Base-by-base conservation (phyloP, 2,888 invertebrate species). In the Lepidochitona cinerea region DNA sequence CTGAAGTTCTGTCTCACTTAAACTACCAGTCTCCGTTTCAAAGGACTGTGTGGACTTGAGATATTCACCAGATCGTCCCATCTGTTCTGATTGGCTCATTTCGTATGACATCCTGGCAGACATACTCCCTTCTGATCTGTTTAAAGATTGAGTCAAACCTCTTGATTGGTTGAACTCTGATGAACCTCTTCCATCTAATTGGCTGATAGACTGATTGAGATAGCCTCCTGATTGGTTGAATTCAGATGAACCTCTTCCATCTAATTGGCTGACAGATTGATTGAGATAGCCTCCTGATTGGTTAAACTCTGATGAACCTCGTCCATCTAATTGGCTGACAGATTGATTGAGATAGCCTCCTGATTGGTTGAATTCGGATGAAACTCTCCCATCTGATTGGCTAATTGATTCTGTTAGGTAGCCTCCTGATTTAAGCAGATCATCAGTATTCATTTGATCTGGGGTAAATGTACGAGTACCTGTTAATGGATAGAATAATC, bases 391-490 rank as follows among this genome's bases (percentile, higher is more conserved):
- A 37, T 79, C 81, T 71, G 83, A 82, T 74, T 82, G 81, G 73
- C 84, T 85, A 70, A 84, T 79, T 54, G 82, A 83, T 72, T 82
- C 81, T 67, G 79, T 80, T 54, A 87, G 14, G 12, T 23, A 84
- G 66, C 86, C 49, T 68, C 41, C 29, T 49, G 49, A 37, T 41
- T 37, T 84, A 68, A 87, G 79, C 59, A 87, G 79, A 69, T 81
- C 82, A 36, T 88, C 87, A 23, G 85, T 76, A 76, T 87, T 87
- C 81, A 87, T 85, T 81, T 87, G 87, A 75, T 88, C 88, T 5
- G 87, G 85, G 2, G 87, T 88, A 75, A 84, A 80, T 29, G 82
- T 77, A 23, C 82, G 74, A 6, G 84, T 78, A 37, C 81, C 82
- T 59, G 59, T 59, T n/a, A n/a, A n/a, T n/a, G n/a, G n/a, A n/a